Percentiles rank a stretch among this genome's conserved stretches.
These are phyloP conservation scores for Hirtodrosophila alboralis DNA, from an alignment of 2,888 invertebrate genomes.

Conservation along the genomic window DNA sequence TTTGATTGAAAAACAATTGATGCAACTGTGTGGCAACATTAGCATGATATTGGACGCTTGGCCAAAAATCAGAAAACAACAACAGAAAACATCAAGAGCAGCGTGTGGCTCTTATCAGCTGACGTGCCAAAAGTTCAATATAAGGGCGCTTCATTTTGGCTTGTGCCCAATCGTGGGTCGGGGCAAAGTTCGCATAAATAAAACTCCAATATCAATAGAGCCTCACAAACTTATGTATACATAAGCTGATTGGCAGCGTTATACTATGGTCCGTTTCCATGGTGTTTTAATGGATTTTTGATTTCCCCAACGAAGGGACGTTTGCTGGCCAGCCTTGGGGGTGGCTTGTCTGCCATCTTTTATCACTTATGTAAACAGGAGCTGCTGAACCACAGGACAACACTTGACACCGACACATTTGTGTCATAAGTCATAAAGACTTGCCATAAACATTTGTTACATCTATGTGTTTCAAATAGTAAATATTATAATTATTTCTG, in stretches of 20 bases:
- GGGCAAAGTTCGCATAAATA: slow-evolving; percentile 69
- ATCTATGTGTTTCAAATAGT: slow-evolving; percentile 13
- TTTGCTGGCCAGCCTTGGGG: slow-evolving; percentile 34
- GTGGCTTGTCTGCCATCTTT: slow-evolving; percentile 55
- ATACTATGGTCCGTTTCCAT: slow-evolving; percentile 54
- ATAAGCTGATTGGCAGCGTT: slow-evolving; percentile 66
- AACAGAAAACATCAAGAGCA: slow-evolving; percentile 17
- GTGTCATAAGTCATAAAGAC: slow-evolving; percentile 5
- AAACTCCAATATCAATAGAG: slow-evolving; percentile 66
- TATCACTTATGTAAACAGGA: slow-evolving; percentile 82
- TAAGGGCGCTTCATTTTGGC: slow-evolving; percentile 20
- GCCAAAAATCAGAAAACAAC: slow-evolving; percentile 31
- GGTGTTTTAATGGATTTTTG: slow-evolving; percentile 82
- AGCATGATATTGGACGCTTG: slow-evolving; percentile 74
- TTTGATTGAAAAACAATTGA: slow-evolving; percentile 84
- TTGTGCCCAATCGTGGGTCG: slow-evolving; percentile 1
- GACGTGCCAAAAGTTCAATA: slow-evolving; percentile 65
- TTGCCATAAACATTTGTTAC: neutral
- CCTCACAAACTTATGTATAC: slow-evolving; percentile 46
- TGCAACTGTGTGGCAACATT: slow-evolving; percentile 78
- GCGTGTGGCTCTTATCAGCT: slow-evolving; percentile 68
- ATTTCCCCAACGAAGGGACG: slow-evolving; percentile 61
- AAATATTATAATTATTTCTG: no score
- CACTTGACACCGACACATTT: slow-evolving; percentile 72
- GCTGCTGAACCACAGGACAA: slow-evolving; percentile 65